Base-by-base conservation (phyloP, 2,113 vertebrate genomes). In the Chelonoidis abingdonii region DNA sequence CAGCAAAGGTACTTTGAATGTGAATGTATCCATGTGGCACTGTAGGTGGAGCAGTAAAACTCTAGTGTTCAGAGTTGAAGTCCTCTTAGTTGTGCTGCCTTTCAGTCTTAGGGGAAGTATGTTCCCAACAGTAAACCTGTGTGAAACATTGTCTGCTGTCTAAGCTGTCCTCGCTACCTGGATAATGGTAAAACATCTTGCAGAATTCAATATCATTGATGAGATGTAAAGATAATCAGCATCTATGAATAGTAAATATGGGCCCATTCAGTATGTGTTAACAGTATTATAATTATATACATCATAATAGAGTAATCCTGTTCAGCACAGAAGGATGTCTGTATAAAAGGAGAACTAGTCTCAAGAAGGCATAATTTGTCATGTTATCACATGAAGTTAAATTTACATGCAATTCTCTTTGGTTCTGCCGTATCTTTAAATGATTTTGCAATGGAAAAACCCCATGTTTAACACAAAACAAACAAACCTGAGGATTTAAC, bases 81-180 rank as follows among this genome's bases (percentile, higher is more conserved):
- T 97, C 52, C 75, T 88, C 86, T 96, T 97, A 96, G 91, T 93
- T 95, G 41, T 93, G 95, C 89, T 88, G 88, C 87, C 93, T 96
- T 95, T 52, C 86, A 89, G 86, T 91, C 92, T 92, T 95, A 84
- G 89, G 96, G 94, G 81, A 95, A 84, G 89, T 83, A 92, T 86
- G 52, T 96, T 92, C 93, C 81, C 54, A 94, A 89, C 81, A 91
- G 87, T 88, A 95, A 95, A 95, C 83, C 54, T 89, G 25, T 92
- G 56, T 94, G 94, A 85, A 95, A 88, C 83, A 7, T 1, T 44
- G 57, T 93, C 75, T 2, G 54, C 16, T 79, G 89, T 92, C 92
- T 88, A 38, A 41, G 65, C 17, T 90, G 84, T 27, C 86, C 44
- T 81, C 22, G 65, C 81, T 94, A 93, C 57, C 35, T 95, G 50